A percentile compares a stretch with the other conserved stretches of the same genome.
These are phyloP conservation scores for Lamproptera curius DNA, from an alignment of 2,888 invertebrate species.

Conservation along the genomic window DNA sequence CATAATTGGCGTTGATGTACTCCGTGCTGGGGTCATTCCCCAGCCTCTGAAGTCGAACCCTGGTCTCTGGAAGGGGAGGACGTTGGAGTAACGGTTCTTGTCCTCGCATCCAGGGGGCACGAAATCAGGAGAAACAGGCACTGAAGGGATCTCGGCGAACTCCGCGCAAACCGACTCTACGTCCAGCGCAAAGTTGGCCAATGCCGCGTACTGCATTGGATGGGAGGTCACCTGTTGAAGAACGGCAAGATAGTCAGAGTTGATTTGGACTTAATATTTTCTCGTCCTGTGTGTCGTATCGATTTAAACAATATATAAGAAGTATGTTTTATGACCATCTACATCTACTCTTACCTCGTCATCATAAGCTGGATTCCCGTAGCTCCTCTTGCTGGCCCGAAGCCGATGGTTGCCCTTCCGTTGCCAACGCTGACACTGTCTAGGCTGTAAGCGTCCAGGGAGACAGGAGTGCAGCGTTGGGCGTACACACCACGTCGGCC, in stretches of 20 bases:
- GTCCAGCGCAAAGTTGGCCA: conserved; percentile 86
- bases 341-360: conserved; percentile 83
- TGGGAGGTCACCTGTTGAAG: conserved; percentile 79
- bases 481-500: conserved; percentile 90
- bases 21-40: conserved; percentile 88
- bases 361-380: conserved; percentile 94
- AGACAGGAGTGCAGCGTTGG: conserved; percentile 92
- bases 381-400: conserved; percentile 90
- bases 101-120: conserved; percentile 92
- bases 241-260: too few species aligned
- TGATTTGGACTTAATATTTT: too few species aligned
- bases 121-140: conserved; percentile 87
- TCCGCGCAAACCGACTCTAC: conserved; percentile 87
- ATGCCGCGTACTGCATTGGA: conserved; percentile 86
- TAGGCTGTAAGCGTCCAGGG: conserved; percentile 92
- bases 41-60: conserved; percentile 85
- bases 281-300: too few species aligned
- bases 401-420: conserved; percentile 82
- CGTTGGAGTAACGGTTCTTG: conserved; percentile 95
- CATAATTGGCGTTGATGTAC: conserved; percentile 96
- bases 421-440: conserved; percentile 93
- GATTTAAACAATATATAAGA: too few species aligned
- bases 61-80: conserved; percentile 96
- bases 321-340: too few species aligned
- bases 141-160: conserved; percentile 88